phyloP scores from a whole-genome alignment of 2,113 vertebrate genomes.

The Heterocephalus glaber region DNA sequence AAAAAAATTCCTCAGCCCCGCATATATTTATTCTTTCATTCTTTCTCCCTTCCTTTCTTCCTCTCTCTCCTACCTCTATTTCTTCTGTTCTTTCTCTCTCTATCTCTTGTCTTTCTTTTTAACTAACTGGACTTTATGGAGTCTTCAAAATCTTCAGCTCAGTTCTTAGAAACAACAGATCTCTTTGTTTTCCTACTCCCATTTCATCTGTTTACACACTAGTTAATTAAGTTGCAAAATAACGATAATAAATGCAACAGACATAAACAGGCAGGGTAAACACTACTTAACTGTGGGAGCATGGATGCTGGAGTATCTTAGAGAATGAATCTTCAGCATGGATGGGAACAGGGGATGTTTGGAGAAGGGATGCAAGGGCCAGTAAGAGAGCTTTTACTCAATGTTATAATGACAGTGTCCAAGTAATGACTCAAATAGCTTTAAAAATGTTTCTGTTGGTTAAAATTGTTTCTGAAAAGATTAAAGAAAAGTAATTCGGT shows the following conservation, averaged over 20 bases:
- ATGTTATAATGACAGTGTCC: no score
- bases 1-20: neutral
- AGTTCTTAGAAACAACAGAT: neutral
- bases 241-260: neutral
- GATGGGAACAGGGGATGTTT: neutral
- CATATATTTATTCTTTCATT: neutral
- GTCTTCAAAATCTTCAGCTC: neutral
- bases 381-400: neutral
- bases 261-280: constrained; percentile 1
- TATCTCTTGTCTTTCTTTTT: neutral
- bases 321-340: neutral
- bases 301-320: accelerated
- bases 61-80: neutral
- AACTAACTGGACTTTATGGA: neutral
- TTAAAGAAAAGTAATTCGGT: neutral
- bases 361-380: neutral
- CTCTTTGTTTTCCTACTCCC: neutral
- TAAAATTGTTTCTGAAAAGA: neutral
- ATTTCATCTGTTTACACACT: constrained; percentile 25
- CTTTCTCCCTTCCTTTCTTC: neutral
- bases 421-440: neutral
- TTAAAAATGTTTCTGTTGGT: neutral
- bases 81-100: no score
- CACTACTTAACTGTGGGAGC: neutral
- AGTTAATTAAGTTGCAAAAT: neutral